Evolutionary conservation across 2,797 vertebrate species (phyloP).

Genomic region (Microchirus variegatus): DNA sequence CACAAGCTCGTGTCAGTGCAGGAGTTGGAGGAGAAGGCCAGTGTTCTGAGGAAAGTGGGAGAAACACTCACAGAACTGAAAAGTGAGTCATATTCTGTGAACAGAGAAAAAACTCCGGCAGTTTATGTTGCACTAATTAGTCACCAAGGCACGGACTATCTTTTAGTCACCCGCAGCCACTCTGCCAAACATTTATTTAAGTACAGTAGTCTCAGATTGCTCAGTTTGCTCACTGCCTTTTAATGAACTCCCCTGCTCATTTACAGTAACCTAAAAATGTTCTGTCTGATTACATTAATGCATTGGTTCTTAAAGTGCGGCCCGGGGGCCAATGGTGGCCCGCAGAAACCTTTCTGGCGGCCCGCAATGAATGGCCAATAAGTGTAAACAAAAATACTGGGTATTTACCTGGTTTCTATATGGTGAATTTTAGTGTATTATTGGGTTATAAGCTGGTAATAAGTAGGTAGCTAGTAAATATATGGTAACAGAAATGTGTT

Average conservation of each 20-base stretch:
- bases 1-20: conserved; percentile 90
- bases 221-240: conserved; percentile 36
- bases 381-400: too few relatives aligned
- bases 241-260: conserved; percentile 44
- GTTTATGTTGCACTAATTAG: conserved; percentile 58
- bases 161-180: conserved; percentile 47
- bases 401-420: too few relatives aligned
- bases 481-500: too few relatives aligned
- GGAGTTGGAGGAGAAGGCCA: conserved; percentile 95
- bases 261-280: conserved; percentile 18
- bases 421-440: too few relatives aligned
- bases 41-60: conserved; percentile 92
- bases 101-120: conserved; percentile 27
- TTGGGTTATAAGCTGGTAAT: too few relatives aligned
- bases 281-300: conserved; percentile 20
- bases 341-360: too few relatives aligned
- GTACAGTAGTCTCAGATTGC: conserved; percentile 28
- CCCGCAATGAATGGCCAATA: too few relatives aligned
- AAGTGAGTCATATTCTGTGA: conserved; percentile 83
- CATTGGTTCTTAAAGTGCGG: too few relatives aligned
- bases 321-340: too few relatives aligned
- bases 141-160: conserved; percentile 53
- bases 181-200: conserved; percentile 49
- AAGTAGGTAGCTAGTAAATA: too few relatives aligned
- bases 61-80: conserved; percentile 95